Base-by-base conservation (phyloP, 2,797 vertebrate genomes). In the Bucorvus abyssinicus region DNA sequence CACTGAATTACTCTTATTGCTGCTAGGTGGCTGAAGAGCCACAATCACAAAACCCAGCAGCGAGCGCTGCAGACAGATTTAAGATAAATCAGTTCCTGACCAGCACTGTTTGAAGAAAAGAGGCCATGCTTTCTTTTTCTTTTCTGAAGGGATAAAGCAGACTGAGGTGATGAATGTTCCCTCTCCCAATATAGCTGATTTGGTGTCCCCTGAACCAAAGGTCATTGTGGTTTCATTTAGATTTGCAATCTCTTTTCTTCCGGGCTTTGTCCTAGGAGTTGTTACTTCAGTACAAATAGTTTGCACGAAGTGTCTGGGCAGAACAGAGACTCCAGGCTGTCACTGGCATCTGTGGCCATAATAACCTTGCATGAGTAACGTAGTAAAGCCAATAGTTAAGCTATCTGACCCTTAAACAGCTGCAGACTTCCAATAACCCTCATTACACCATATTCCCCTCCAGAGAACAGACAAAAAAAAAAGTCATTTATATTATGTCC, bases 1-100 rank as follows among this genome's bases (percentile, higher is more conserved):
- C 74, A 76, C 52, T 94, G 77, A 82, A 91, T 96, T 93, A 70
- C 76, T 94, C 89, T 78, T 91, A 56, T n/a, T 94, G 74, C 52
- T 94, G 29, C 55, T 93, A 68, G 60, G 70, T 89, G 34, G 52
- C 49, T 87, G 59, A 94, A 94, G 83, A 87, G 38, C 27, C 60
- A 80, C 70, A 83, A 38, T 84, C 94, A 94, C 63, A 93, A 93
- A 95, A 87, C 7, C 52, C 74, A 88, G 52, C 36, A 90, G 80
- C 0, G 2, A 91, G 67, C 8, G 2, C 30, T 79, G 85, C 49
- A 74, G 87, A 84, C 22, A 76, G 71, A 69, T 79, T 50, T 75
- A 92, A 93, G 91, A 88, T 81, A 87, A 85, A 85, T 80, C 81
- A 29, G 75, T 50, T 90, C 19, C 88, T 93, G 94, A 92, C 59